Base-by-base conservation (phyloP, 1,140 invertebrate genomes). In the Rhynchophorus ferrugineus region DNA sequence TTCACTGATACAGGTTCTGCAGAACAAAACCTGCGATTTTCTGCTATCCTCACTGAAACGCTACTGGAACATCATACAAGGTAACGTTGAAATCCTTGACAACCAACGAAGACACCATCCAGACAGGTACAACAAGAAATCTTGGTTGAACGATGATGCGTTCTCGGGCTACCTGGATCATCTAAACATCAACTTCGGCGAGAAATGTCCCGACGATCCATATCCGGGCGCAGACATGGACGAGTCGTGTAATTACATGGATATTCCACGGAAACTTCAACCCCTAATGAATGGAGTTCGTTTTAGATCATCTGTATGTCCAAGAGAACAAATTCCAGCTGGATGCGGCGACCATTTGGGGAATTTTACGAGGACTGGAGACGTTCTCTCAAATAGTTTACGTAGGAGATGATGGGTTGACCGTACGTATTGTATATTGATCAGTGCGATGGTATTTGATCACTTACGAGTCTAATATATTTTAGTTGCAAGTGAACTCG, bases 291-390 rank as follows among this genome's bases (percentile, higher is more conserved):
- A n/a, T n/a, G n/a, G n/a, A n/a, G n/a, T 51, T 45, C 7, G 13
- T 60, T 62, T 3, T 56, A 75, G 72, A 75, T 65, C 50, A 36
- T 3, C 57, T 75, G 21, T 60, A 61, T 18, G 64, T 75, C 18
- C 62, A 47, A 13, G 48, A 34, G 63, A 22, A 50, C 34, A 17
- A 50, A 47, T 63, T 49, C 9, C 48, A 66, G n/a, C 52, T 66
- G 18, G 59, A 18, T 21, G 66, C 62, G 62, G 56, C 70, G 2
- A 75, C 77, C 1, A 73, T 89, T 51, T 92, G 89, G 89, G 89
- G 88, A 9, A 75, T 83, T 38, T 62, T 92, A 14, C 70, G 84
- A 59, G 89, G 87, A 0, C 67, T 91, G 29, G 87, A 92, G 71
- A 86, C 86, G 1, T 87, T 89, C 63, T 78, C 79, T 1, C 88